Conservation (phyloP, 2,113 vertebrate genomes). For the Nanger granti region DNA sequence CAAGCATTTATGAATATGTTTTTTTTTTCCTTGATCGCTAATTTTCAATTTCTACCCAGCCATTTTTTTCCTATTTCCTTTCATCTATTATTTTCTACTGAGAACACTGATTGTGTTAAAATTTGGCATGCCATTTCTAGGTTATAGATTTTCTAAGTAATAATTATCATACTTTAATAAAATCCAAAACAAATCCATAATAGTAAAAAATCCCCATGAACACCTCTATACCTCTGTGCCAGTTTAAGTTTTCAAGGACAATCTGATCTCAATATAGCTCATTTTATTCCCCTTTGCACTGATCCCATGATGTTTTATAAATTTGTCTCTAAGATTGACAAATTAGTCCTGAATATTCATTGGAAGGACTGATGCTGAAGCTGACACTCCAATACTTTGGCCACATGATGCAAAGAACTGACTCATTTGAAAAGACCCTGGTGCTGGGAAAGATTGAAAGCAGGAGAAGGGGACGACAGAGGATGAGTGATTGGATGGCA, state of each 20-base stretch:
- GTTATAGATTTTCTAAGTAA: neutral
- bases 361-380: neutral
- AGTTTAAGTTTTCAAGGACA: neutral
- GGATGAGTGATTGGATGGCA: neutral
- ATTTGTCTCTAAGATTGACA: neutral
- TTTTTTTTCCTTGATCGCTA: neutral
- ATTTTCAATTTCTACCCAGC: neutral
- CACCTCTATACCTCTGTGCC: neutral
- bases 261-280: neutral
- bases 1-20: neutral
- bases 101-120: neutral
- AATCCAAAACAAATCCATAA: neutral
- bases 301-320: neutral
- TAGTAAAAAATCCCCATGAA: neutral
- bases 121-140: neutral
- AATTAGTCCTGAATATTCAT: neutral
- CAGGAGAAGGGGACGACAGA: neutral
- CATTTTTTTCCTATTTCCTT: neutral
- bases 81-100: neutral
- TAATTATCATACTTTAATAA: neutral
- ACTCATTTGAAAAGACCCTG: neutral
- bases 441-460: neutral
- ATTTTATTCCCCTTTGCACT: neutral
- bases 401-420: neutral
- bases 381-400: neutral